Percentiles rank a stretch among this genome's conserved stretches.
phyloP scores from a whole-genome alignment of 2,797 vertebrate species.

The Luscinia megarhynchos region DNA sequence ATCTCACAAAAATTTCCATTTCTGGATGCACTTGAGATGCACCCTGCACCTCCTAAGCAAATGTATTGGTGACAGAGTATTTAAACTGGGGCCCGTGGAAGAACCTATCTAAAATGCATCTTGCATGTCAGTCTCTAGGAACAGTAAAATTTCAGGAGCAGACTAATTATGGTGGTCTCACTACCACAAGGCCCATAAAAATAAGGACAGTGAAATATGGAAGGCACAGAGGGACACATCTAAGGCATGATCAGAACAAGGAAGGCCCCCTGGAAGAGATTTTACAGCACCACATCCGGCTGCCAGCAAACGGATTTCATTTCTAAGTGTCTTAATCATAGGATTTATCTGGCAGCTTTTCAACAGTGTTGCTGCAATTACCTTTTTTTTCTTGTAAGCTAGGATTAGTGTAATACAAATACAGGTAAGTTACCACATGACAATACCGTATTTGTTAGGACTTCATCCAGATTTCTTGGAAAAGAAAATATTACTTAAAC shows the following conservation, averaged over 20 bases:
- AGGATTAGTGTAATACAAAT: conserved; percentile 73
- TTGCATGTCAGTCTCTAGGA: background rate
- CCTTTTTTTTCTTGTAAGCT: conserved; percentile 72
- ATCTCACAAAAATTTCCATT: background rate
- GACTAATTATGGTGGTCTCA: accelerated
- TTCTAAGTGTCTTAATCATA: conserved; percentile 65
- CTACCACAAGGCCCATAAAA: background rate
- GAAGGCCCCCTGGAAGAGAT: conserved; percentile 18
- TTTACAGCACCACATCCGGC: conserved; percentile 17
- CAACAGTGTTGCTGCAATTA: conserved; percentile 73
- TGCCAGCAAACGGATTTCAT: conserved; percentile 56
- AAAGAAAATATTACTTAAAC: conserved; percentile 56
- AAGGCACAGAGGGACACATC: background rate
- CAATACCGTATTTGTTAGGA: conserved; percentile 66
- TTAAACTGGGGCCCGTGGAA: background rate
- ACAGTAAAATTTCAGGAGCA: background rate
- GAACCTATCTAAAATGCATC: background rate
- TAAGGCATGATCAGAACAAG: background rate
- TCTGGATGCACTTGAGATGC: background rate
- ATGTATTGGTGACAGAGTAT: background rate
- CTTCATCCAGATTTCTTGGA: conserved; percentile 66
- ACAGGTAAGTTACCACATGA: conserved; percentile 64
- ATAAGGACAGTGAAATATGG: background rate
- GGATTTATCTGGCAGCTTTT: conserved; percentile 65
- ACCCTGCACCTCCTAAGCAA: background rate